A percentile compares a stretch with the other conserved stretches of the same genome.
Conservation (phyloP, 2,888 invertebrate species). For the Erannis defoliaria region DNA sequence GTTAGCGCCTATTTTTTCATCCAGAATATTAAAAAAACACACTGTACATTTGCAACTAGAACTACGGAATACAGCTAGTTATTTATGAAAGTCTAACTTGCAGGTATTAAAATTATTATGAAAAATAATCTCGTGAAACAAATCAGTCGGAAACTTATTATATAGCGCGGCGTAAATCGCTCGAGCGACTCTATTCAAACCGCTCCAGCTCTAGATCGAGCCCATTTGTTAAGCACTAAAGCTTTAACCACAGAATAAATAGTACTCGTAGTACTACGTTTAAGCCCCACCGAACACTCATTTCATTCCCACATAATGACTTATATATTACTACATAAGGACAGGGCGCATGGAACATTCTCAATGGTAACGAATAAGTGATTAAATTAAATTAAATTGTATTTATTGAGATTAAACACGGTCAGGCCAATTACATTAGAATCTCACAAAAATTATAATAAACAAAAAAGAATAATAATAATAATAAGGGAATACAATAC, state of each 20-base stretch:
- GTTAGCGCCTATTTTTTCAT: too few species aligned
- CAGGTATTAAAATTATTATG: slow-evolving; percentile 17
- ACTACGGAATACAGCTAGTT: too few species aligned
- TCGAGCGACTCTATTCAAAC: slow-evolving; percentile 39
- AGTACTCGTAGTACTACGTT: slow-evolving; percentile 14
- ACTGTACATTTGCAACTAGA: too few species aligned
- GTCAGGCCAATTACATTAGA: too few species aligned
- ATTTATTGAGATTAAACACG: too few species aligned
- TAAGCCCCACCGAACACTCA: slow-evolving; percentile 33
- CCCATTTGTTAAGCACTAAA: slow-evolving; percentile 40
- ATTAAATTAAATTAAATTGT: too few species aligned
- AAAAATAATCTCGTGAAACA: slow-evolving; percentile 42
- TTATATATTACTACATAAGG: too few species aligned
- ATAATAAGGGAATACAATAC: too few species aligned
- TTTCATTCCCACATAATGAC: slow-evolving; percentile 21
- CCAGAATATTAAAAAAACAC: too few species aligned
- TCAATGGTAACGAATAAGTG: background rate
- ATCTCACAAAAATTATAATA: too few species aligned
- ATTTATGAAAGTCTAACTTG: slow-evolving; percentile 1
- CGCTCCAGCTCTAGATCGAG: slow-evolving; percentile 20
- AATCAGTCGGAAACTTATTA: slow-evolving; percentile 46
- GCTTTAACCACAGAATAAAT: slow-evolving; percentile 18
- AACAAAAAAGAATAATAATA: too few species aligned
- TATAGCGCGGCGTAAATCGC: slow-evolving; percentile 41
- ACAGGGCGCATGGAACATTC: background rate